phyloP scores from a whole-genome alignment of 1,140 invertebrate genomes.

The Lycorma delicatula region DNA sequence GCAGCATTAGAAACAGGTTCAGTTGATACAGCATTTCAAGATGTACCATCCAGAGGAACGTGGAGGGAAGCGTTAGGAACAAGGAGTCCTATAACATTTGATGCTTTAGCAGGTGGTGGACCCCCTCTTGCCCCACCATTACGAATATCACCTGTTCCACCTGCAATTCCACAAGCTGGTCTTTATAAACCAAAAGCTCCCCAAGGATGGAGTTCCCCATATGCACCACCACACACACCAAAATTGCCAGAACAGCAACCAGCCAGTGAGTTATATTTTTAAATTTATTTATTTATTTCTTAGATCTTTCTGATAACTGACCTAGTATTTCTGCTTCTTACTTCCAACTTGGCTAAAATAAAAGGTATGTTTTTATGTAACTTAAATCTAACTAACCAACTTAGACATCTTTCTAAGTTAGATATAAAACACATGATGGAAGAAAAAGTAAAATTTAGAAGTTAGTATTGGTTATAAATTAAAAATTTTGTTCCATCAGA shows the following conservation, averaged over 20 bases:
- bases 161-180: neutral
- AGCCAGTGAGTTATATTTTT: slow-evolving; percentile 10
- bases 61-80: slow-evolving; percentile 23
- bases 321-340: too few relatives aligned
- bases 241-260: slow-evolving; percentile 17
- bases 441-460: too few relatives aligned
- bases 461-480: too few relatives aligned
- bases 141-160: slow-evolving; percentile 3
- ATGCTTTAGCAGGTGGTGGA: slow-evolving; percentile 18
- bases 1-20: slow-evolving; percentile 60
- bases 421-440: too few relatives aligned
- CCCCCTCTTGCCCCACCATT: slow-evolving; percentile 21
- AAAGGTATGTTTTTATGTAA: too few relatives aligned
- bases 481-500: too few relatives aligned
- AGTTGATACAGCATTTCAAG: slow-evolving; percentile 56
- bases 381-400: too few relatives aligned
- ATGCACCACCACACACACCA: slow-evolving; percentile 6
- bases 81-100: slow-evolving; percentile 16
- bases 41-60: slow-evolving; percentile 29
- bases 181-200: slow-evolving; percentile 44
- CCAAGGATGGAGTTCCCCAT: slow-evolving; percentile 42
- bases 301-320: too few relatives aligned
- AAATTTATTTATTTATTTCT: too few relatives aligned
- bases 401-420: too few relatives aligned
- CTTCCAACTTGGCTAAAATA: too few relatives aligned